phyloP scores from a whole-genome alignment of 1,140 invertebrate species.

The Cotesia chilonis region DNA sequence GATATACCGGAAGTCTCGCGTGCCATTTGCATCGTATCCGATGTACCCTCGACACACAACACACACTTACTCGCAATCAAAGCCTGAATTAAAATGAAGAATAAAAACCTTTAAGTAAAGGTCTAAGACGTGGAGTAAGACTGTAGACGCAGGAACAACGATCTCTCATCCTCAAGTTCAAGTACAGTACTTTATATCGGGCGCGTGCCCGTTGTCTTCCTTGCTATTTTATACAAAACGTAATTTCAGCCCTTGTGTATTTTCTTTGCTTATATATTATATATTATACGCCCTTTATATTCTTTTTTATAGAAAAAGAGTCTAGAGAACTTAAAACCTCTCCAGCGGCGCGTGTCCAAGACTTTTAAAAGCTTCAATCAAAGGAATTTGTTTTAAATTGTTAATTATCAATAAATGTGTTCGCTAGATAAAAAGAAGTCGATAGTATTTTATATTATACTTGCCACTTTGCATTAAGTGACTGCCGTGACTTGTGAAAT shows the following conservation, averaged over 20 bases:
- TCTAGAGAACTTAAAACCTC: not conserved
- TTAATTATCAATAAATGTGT: too few relatives aligned
- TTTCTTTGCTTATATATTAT: too few relatives aligned
- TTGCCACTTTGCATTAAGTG: too few relatives aligned
- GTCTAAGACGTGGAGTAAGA: conserved; percentile 12
- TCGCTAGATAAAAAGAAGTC: too few relatives aligned
- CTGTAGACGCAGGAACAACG: too few relatives aligned
- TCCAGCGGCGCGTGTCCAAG: conserved; percentile 32
- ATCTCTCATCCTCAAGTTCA: conserved; percentile 28
- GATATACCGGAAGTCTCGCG: conserved; percentile 60
- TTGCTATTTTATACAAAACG: conserved; percentile 24
- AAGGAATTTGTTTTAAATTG: too few relatives aligned
- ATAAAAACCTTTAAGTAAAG: conserved; percentile 46
- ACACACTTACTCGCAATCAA: not conserved
- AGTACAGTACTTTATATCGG: conserved; percentile 37
- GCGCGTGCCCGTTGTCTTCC: conserved; percentile 54
- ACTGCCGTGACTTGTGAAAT: too few relatives aligned
- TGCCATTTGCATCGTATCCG: conserved; percentile 58
- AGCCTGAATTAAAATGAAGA: conserved; percentile 48
- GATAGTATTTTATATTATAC: too few relatives aligned
- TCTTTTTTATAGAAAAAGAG: too few relatives aligned
- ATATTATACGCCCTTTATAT: too few relatives aligned
- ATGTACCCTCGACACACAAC: conserved; percentile 39
- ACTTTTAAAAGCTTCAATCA: not conserved
- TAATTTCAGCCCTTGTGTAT: too few relatives aligned